phyloP scores from a whole-genome alignment of 2,797 vertebrate species.

The Gymnoscopelus microlampas region DNA sequence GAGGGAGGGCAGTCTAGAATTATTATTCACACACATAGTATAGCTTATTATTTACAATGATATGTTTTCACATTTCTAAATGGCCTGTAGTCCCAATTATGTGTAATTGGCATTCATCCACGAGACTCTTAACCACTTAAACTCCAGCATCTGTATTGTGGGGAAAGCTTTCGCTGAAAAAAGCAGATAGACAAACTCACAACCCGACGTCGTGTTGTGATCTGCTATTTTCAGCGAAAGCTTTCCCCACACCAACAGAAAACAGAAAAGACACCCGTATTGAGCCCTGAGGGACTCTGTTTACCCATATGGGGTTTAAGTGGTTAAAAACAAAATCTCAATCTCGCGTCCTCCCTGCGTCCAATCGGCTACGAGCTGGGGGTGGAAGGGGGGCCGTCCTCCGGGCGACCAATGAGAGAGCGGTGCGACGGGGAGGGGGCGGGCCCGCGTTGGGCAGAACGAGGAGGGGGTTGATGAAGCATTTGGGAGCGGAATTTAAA shows the following conservation, averaged over 20 bases:
- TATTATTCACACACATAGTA: conserved; percentile 23
- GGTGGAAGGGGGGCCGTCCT: conserved; percentile 37
- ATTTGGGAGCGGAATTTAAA: conserved; percentile 91
- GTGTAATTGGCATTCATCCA: conserved; percentile 59
- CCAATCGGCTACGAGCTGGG: background rate
- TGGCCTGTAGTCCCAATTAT: conserved; percentile 45
- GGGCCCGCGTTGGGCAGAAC: conserved; percentile 25
- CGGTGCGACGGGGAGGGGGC: conserved; percentile 48
- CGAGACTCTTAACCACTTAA: conserved; percentile 16
- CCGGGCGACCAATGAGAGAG: conserved; percentile 67
- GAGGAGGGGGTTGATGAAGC: conserved; percentile 81
- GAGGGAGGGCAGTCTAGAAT: conserved; percentile 8
- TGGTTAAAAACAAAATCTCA: too few relatives aligned
- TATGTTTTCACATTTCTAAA: conserved; percentile 49
- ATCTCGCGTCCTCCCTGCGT: conserved; percentile 2
- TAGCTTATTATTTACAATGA: conserved; percentile 51
- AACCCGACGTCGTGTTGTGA: too few relatives aligned
- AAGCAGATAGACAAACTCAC: too few relatives aligned
- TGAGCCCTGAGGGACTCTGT: too few relatives aligned
- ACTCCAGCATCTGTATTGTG: too few relatives aligned
- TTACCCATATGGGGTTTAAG: too few relatives aligned
- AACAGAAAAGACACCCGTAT: too few relatives aligned
- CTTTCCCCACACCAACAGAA: too few relatives aligned
- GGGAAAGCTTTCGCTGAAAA: too few relatives aligned
- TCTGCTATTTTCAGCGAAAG: too few relatives aligned